Conservation (phyloP, 2,888 invertebrate species). For the Chesias legatella region DNA sequence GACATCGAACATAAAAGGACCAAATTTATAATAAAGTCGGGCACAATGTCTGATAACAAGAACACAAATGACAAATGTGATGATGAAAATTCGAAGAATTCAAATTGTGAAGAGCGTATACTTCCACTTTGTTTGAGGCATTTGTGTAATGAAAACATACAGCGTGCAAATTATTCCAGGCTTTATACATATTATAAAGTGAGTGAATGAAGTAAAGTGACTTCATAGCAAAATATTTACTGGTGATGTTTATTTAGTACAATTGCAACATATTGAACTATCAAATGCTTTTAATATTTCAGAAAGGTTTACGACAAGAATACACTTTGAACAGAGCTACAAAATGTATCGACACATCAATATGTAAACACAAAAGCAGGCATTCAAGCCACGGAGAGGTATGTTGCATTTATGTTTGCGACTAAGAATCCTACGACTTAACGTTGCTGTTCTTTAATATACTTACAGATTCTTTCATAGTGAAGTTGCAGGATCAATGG, state of each 20-base stretch:
- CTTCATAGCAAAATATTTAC: too few species aligned
- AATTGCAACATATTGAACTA: too few species aligned
- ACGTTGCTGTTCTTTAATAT: background rate
- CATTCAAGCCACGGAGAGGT: slow-evolving; percentile 8
- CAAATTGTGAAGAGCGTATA: background rate
- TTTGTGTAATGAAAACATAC: background rate
- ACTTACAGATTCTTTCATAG: too few species aligned
- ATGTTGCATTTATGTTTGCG: background rate
- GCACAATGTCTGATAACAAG: slow-evolving; percentile 17
- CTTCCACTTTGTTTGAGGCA: slow-evolving; percentile 9
- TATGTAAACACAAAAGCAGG: slow-evolving; percentile 1
- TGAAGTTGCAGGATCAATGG: too few species aligned
- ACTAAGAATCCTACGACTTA: background rate
- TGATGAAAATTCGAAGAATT: background rate
- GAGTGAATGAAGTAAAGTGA: background rate
- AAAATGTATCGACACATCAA: background rate
- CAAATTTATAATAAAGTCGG: slow-evolving; percentile 23
- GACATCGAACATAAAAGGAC: slow-evolving; percentile 13
- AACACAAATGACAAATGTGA: slow-evolving; percentile 3
- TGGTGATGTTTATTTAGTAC: too few species aligned
- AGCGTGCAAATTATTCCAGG: background rate
- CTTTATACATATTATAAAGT: slow-evolving; percentile 7
- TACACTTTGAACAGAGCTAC: background rate
- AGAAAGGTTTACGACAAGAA: background rate
- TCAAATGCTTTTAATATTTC: background rate